These are phyloP conservation scores for Erebia aethiops DNA, from an alignment of 2,888 invertebrate genomes.

Conservation along the genomic window DNA sequence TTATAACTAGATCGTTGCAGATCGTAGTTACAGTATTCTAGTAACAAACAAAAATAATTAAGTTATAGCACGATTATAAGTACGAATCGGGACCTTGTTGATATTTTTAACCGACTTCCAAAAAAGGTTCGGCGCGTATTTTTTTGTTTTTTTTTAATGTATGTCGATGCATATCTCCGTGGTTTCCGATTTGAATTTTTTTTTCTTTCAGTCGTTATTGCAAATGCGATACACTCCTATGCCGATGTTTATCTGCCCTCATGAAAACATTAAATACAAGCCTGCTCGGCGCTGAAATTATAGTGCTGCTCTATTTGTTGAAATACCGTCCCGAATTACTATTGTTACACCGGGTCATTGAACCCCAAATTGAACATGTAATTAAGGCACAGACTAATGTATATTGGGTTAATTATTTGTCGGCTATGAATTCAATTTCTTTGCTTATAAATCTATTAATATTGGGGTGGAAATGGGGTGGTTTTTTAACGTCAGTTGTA, in stretches of 20 bases:
- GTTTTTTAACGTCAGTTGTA: background rate
- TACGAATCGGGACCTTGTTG: conserved; percentile 68
- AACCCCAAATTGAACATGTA: conserved; percentile 23
- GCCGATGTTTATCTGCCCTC: too few relatives aligned
- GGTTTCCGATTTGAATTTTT: too few relatives aligned
- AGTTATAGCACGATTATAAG: background rate
- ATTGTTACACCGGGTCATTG: conserved; percentile 25
- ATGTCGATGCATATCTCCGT: too few relatives aligned
- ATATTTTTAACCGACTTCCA: too few relatives aligned
- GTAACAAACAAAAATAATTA: background rate
- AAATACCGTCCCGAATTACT: conserved; percentile 41
- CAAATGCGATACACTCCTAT: too few relatives aligned
- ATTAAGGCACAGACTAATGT: conserved; percentile 14
- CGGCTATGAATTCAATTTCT: conserved; percentile 2
- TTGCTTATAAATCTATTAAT: background rate
- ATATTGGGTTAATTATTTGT: conserved; percentile 12
- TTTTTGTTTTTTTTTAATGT: too few relatives aligned
- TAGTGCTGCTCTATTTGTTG: conserved; percentile 50
- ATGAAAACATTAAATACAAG: conserved; percentile 72
- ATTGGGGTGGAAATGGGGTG: conserved; percentile 2
- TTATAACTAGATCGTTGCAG: too few relatives aligned
- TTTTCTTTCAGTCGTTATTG: too few relatives aligned
- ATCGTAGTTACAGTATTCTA: too few relatives aligned
- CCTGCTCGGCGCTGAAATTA: conserved; percentile 59
- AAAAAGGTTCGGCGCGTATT: too few relatives aligned